These are phyloP conservation scores for Trichoplusia ni DNA, from an alignment of 1,140 invertebrate species.

Conservation along the genomic window DNA sequence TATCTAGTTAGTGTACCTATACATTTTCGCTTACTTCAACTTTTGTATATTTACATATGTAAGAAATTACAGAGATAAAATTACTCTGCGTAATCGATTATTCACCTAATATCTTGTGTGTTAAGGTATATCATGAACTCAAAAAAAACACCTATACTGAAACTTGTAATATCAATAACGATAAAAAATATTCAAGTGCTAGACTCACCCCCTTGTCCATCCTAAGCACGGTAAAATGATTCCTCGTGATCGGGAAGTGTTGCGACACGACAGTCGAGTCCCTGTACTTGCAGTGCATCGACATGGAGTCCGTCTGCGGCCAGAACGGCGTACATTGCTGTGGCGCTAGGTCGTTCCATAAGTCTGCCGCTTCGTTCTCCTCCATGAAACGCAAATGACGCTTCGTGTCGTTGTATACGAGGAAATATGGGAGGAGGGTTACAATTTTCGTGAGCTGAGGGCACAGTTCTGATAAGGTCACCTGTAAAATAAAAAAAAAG, in stretches of 20 bases:
- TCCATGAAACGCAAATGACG: slow-evolving; percentile 90
- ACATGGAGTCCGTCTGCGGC: slow-evolving; percentile 91
- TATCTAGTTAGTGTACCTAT: too few species aligned
- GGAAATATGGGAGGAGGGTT: slow-evolving; percentile 92
- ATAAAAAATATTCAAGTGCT: neutral
- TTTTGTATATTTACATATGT: too few species aligned
- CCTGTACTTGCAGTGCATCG: slow-evolving; percentile 90
- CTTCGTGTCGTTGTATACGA: slow-evolving; percentile 89
- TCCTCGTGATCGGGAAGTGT: slow-evolving; percentile 87
- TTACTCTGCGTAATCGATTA: too few species aligned
- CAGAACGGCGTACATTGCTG: slow-evolving; percentile 89
- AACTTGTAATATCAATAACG: neutral
- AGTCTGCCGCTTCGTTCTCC: slow-evolving; percentile 90
- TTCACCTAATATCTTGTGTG: too few species aligned
- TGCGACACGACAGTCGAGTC: slow-evolving; percentile 90
- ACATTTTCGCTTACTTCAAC: too few species aligned
- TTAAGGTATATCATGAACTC: too few species aligned
- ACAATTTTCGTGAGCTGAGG: slow-evolving; percentile 91
- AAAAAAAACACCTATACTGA: too few species aligned
- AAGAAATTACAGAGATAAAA: too few species aligned
- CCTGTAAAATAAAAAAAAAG: slow-evolving; percentile 55
- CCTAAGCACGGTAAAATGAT: slow-evolving; percentile 88
- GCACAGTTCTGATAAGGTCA: slow-evolving; percentile 85
- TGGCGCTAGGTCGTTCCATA: slow-evolving; percentile 90
- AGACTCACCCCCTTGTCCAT: slow-evolving; percentile 92